Evolutionary conservation across 1,140 invertebrate species (phyloP).

Genomic region (Camponotus floridanus): DNA sequence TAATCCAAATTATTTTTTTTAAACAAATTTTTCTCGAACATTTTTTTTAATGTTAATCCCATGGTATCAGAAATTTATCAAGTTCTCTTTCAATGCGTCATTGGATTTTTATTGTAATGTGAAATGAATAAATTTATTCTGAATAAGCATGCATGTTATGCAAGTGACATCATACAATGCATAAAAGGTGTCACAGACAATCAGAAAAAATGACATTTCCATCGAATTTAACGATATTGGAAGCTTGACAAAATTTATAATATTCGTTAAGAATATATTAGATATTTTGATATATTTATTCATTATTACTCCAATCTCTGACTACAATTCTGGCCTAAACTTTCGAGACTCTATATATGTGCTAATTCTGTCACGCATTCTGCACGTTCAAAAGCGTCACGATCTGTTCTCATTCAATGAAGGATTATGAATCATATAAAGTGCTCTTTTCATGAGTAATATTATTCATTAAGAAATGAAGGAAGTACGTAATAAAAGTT

Average conservation of each 20-base stretch:
- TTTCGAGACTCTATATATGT: background rate
- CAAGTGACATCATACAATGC: slow-evolving; percentile 32
- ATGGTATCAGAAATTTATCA: background rate
- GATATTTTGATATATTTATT: background rate
- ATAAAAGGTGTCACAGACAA: background rate
- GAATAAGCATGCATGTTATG: background rate
- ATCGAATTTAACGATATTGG: background rate
- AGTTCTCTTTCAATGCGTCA: slow-evolving; percentile 14
- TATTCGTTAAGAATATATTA: background rate
- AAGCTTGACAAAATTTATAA: background rate
- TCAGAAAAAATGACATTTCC: no score
- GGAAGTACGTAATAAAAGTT: background rate
- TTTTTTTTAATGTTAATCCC: background rate
- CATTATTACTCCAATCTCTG: background rate
- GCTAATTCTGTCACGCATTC: slow-evolving; percentile 44
- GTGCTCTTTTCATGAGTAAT: slow-evolving; percentile 21
- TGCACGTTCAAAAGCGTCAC: slow-evolving; percentile 12
- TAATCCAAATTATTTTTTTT: no score
- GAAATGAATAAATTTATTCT: slow-evolving; percentile 37
- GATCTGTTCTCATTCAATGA: slow-evolving; percentile 43
- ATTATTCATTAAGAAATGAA: background rate
- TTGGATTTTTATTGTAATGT: slow-evolving; percentile 5
- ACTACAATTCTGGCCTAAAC: background rate
- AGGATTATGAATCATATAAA: slow-evolving; percentile 41
- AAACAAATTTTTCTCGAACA: no score